Percentiles rank a stretch among this genome's conserved stretches.
These are phyloP conservation scores for Tetranychus urticae DNA, from an alignment of 1,140 invertebrate genomes.

Conservation along the genomic window DNA sequence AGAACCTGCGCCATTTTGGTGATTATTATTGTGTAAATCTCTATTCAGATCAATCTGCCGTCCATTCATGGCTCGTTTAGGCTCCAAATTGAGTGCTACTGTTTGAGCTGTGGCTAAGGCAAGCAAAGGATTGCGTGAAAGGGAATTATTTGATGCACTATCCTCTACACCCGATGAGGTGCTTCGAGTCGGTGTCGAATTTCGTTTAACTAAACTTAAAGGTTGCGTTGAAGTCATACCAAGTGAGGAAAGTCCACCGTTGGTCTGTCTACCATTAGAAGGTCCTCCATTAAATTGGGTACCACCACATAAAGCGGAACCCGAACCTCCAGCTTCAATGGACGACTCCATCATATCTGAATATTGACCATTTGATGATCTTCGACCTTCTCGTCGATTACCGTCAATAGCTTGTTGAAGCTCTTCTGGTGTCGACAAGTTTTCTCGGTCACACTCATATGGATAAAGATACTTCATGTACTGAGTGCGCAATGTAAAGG, in stretches of 20 bases:
- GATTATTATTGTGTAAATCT: slow-evolving; percentile 12
- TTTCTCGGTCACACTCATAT: slow-evolving; percentile 89
- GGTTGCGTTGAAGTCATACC: too few species aligned
- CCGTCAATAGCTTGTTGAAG: slow-evolving; percentile 94
- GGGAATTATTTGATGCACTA: too few species aligned
- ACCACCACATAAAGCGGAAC: too few species aligned
- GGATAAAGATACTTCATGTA: slow-evolving; percentile 99
- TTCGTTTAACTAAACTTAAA: too few species aligned
- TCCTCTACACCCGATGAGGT: too few species aligned
- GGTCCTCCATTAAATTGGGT: too few species aligned
- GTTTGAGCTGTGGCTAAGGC: slow-evolving; percentile 17
- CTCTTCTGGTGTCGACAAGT: slow-evolving; percentile 68
- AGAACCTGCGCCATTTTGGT: not conserved
- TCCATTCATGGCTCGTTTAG: slow-evolving; percentile 17
- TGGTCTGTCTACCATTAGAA: too few species aligned
- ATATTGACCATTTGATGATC: slow-evolving; percentile 71
- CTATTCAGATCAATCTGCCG: too few species aligned
- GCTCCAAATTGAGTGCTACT: slow-evolving; percentile 34
- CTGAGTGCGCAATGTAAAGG: slow-evolving; percentile 96
- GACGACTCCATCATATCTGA: slow-evolving; percentile 26
- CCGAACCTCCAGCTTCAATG: too few species aligned
- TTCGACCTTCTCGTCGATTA: slow-evolving; percentile 78
- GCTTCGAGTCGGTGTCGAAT: too few species aligned
- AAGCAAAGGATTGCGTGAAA: too few species aligned
- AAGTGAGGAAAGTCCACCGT: too few species aligned